phyloP scores from a whole-genome alignment of 2,113 vertebrate species.

The Leucoraja erinaceus region DNA sequence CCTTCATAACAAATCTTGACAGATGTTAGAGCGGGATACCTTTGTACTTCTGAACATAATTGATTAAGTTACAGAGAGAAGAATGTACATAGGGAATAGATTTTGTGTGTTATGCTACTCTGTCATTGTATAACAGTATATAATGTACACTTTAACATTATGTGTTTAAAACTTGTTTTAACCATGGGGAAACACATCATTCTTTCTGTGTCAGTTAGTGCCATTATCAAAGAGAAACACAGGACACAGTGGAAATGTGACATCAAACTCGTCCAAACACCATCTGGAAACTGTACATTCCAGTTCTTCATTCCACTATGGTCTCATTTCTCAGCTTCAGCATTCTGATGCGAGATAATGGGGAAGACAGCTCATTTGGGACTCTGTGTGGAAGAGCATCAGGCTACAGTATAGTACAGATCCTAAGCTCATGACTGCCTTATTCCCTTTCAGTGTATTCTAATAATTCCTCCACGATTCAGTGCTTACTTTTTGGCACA shows the following conservation, averaged over 20 bases:
- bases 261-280: not conserved
- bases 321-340: not conserved
- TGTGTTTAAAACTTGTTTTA: not conserved
- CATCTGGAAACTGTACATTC: not conserved
- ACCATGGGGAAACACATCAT: not conserved
- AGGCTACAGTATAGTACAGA: not conserved
- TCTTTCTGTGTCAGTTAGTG: not conserved
- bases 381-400: not conserved
- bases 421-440: not conserved
- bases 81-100: not conserved
- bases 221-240: not conserved
- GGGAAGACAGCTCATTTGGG: not conserved
- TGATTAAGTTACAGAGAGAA: not conserved
- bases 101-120: not conserved
- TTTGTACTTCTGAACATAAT: slow-evolving; percentile 1
- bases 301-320: not conserved
- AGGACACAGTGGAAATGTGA: not conserved
- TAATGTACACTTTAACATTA: too few relatives aligned
- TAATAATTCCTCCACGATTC: not conserved
- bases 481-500: too few relatives aligned
- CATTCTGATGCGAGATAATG: not conserved
- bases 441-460: not conserved
- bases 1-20: not conserved
- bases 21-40: not conserved
- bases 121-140: not conserved